phyloP scores from a whole-genome alignment of 1,140 invertebrate species.

The Sycophila sp. region DNA sequence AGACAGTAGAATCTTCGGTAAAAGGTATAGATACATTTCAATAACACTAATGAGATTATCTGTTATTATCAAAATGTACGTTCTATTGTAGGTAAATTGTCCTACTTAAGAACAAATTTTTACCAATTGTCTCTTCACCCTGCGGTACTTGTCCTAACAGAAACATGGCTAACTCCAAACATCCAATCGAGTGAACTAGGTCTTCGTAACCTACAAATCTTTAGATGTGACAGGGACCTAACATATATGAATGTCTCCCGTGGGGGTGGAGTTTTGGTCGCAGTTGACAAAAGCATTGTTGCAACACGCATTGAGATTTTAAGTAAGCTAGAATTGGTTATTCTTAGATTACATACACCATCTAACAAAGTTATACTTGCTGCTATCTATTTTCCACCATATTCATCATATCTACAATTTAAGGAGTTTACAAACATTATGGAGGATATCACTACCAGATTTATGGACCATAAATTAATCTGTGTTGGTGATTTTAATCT shows the following conservation, averaged over 20 bases:
- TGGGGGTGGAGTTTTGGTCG: neutral
- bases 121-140: neutral
- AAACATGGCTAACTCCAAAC: neutral
- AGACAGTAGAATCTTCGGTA: no score
- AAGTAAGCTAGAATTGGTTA: neutral
- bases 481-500: neutral
- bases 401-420: neutral
- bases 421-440: neutral
- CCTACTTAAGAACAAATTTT: neutral
- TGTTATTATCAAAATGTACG: neutral
- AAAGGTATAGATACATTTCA: no score
- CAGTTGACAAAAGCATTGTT: neutral
- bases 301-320: neutral
- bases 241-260: neutral
- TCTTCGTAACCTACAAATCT: neutral
- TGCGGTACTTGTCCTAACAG: neutral
- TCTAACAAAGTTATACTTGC: no score
- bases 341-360: no score
- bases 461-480: neutral
- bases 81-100: neutral
- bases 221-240: neutral
- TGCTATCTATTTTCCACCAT: neutral
- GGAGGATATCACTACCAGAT: neutral
- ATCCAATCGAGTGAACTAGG: neutral
- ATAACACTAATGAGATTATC: no score